Conservation (phyloP, 2,797 vertebrate species). For the Gallinago stenura region DNA sequence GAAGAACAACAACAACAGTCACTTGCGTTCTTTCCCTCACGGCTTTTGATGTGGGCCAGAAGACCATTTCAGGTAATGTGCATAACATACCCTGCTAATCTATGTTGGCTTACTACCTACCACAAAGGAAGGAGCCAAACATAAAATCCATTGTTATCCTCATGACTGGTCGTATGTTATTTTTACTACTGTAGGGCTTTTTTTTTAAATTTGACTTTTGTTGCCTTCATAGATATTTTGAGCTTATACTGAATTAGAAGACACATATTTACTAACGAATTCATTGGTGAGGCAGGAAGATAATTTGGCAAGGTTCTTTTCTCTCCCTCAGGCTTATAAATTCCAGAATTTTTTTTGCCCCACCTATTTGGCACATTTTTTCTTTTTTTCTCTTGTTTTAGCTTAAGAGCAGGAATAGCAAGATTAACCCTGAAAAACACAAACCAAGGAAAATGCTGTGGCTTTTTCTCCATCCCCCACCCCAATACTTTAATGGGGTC, state of each 20-base stretch:
- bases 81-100: background rate
- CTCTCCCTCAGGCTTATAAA: background rate
- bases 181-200: background rate
- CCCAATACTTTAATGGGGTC: background rate
- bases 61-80: conserved; percentile 45
- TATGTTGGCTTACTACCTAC: background rate
- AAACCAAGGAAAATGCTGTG: background rate
- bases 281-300: background rate
- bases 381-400: background rate
- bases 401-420: conserved; percentile 4
- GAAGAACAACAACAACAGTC: conserved; percentile 19
- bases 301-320: background rate
- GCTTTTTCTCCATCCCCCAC: background rate
- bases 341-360: background rate
- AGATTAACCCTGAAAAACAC: background rate
- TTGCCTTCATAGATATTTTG: background rate
- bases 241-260: background rate
- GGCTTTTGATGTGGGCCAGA: conserved; percentile 36
- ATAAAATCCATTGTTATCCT: conserved; percentile 33
- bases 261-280: conserved; percentile 33
- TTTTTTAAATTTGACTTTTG: too few species aligned
- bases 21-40: background rate
- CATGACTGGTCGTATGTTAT: background rate
- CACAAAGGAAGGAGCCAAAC: conserved; percentile 32
- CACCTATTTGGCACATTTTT: background rate